Evolutionary conservation across 2,888 invertebrate genomes (phyloP), one percentile per base, ranked within the genome.

Genomic region (Balanococcus diminutus): DNA sequence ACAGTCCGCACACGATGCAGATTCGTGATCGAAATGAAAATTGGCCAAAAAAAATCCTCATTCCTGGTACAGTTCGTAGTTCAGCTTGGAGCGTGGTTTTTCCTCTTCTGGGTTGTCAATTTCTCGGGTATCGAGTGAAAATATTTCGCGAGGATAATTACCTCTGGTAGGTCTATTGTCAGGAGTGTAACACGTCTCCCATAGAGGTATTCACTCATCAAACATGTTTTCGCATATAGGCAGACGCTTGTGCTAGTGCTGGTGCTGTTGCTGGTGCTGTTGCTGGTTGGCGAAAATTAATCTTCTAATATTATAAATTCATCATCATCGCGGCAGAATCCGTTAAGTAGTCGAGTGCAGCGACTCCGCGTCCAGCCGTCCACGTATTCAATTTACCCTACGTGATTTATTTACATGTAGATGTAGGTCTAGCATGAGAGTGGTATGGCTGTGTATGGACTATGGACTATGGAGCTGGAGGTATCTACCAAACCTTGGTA

Each of bases 101-200:
- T n/a, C n/a, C n/a, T n/a, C n/a, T n/a, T n/a, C n/a, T n/a, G n/a
- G n/a, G n/a, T n/a, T n/a, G n/a, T n/a, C n/a, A n/a, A n/a, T n/a
- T n/a, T n/a, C n/a, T 14, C 61, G 25, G 9, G 25, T 39, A 39
- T 25, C 61, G 61, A 46, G 46, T 25, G 9, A 6, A 22, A 22
- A 61, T 61, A 61, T 61, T 61, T 61, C 61, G 61, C 61, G 61
- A 61, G 25, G 61, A 61, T 61, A 25, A 61, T 61, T 61, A 61
- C 61, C 25, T 25, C 11, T 46, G 46, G 4, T 46, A n/a, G 46
- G 46, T 46, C 46, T 14, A 42, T 42, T 14, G 42, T n/a, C 46
- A n/a, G n/a, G 61, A 61, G 56, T 56, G 22, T 56, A 61, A 61
- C n/a, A n/a, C 11, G 61, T 61, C 61, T n/a, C n/a, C 4, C n/a